Evolutionary conservation across 2,888 invertebrate genomes (phyloP), one percentile per base, ranked within the genome.

Genomic region (Diogma glabrata): DNA sequence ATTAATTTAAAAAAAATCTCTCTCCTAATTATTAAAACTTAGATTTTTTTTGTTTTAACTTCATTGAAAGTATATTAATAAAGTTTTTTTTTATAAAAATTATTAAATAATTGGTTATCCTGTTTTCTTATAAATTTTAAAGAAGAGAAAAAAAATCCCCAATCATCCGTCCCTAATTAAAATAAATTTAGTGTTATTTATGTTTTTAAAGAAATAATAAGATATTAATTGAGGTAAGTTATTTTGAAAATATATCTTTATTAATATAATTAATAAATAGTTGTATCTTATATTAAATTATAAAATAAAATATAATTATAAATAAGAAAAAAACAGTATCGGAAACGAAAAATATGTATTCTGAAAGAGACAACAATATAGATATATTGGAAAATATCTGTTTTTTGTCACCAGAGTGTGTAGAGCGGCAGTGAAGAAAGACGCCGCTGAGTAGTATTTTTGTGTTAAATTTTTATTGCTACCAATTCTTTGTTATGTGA

Each of bases 221-320:
- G 28, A 28, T 20, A n/a, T 33, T 23, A 48, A 48, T 30, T 24
- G 22, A 48, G 48, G 48, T 48, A 33, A 48, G 48, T 48, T 48
- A 12, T 48, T 33, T 24, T 22, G n/a, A 22, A 43, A 43, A 8
- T 4, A n/a, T n/a, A n/a, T n/a, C n/a, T 38, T 38, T 43, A 12
- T 38, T 12, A 22, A 22, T 43, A 22, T 43, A n/a, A 5, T 5
- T 2, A n/a, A n/a, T n/a, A n/a, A n/a, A n/a, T n/a, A n/a, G n/a
- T n/a, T n/a, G n/a, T n/a, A n/a, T n/a, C n/a, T n/a, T n/a, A n/a
- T n/a, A n/a, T n/a, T 8, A 22, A 43, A 22, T 43, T 22, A 43
- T 22, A 43, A 12, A 43, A 22, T 22, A 43, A 43, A 43, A 38
- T 14, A 22, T 12, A 43, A 22, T 43, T 43, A 23, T 38, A 19